Evolutionary conservation across 2,797 vertebrate species (phyloP).

Genomic region (Salarias fasciatus): DNA sequence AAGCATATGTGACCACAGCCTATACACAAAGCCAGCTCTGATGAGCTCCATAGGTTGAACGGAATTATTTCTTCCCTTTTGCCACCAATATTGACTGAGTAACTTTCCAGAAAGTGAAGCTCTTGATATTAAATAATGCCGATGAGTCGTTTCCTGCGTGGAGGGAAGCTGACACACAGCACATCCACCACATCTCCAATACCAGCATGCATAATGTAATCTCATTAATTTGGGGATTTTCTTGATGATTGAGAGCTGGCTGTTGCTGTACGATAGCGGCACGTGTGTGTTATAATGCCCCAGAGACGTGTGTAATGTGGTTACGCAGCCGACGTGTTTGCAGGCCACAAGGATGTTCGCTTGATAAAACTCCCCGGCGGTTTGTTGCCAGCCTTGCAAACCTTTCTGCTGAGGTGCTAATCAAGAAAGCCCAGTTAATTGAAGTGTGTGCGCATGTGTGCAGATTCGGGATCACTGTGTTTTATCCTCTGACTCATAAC

Average conservation of each 20-base stretch:
- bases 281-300: constrained; percentile 2
- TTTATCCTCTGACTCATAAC: too few species aligned
- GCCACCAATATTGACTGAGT: too few species aligned
- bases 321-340: constrained; percentile 8
- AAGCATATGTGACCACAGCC: too few species aligned
- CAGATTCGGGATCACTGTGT: too few species aligned
- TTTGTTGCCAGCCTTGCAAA: constrained; percentile 9
- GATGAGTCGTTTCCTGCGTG: constrained; percentile 12
- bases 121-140: constrained; percentile 49
- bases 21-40: too few species aligned
- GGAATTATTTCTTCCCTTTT: too few species aligned
- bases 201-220: constrained; percentile 15
- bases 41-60: too few species aligned
- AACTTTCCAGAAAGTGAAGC: too few species aligned
- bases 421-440: constrained; percentile 12
- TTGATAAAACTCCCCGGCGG: constrained; percentile 16
- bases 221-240: too few species aligned
- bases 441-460: background rate
- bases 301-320: background rate
- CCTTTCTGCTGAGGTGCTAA: constrained; percentile 18
- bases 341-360: constrained; percentile 8
- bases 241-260: constrained; percentile 11
- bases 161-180: too few species aligned
- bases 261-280: background rate
- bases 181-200: background rate